Evolutionary conservation across 1,140 invertebrate genomes (phyloP), one percentile per base, ranked within the genome.

Genomic region (Archivesica marissinica): DNA sequence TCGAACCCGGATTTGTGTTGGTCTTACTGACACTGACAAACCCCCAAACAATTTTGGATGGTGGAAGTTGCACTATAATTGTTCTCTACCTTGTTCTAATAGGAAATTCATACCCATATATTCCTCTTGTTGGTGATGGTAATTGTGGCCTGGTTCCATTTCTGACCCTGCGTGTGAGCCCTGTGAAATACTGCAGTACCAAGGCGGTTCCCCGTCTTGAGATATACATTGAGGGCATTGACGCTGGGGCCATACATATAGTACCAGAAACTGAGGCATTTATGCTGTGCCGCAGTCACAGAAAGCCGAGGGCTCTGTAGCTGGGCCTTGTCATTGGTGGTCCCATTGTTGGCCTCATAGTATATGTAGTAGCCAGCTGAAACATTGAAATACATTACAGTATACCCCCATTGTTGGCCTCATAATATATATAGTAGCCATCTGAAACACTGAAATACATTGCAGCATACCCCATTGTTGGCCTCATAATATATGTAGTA

Each of bases 311-410:
- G 39, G 70, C 87, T 89, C 80, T 87, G 83, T 0, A 88, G 6
- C 52, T 85, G 82, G 2, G 89, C 87, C 44, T 75, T 83, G 56
- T 88, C 72, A 90, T 97, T 96, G 13, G 93, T 90, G 7, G 68
- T 78, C 44, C 76, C 77, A 0, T 89, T 86, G 0, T 89, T 89
- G 0, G 90, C 86, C 66, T 93, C 92, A 38, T 91, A 91, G 75
- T 91, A 93, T 25, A 92, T 89, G 87, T 93, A 93, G 56, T 89
- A 91, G 0, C 89, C 89, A 84, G 28, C 87, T 89, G 61, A 54
- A 88, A 61, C 20, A 23, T 38, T 39, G 35, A 33, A 39, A 39
- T 6, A 30, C 23, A 64, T n/a, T n/a, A n/a, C n/a, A n/a, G n/a
- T n/a, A n/a, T n/a, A n/a, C n/a, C n/a, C n/a, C 76, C 77, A 0